These are phyloP conservation scores for Thymelicus acteon DNA, from an alignment of 2,888 invertebrate genomes.

Conservation along the genomic window DNA sequence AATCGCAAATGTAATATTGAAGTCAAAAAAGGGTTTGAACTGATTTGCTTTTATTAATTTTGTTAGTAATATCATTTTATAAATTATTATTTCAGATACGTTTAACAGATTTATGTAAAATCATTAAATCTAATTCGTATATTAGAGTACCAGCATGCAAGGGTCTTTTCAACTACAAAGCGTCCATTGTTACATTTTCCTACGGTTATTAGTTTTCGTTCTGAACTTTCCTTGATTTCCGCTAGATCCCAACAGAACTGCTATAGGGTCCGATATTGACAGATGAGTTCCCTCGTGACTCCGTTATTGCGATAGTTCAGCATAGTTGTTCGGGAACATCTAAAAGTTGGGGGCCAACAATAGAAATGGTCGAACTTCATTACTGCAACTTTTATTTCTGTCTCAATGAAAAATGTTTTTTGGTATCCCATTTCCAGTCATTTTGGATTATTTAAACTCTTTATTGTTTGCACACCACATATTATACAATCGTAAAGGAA, in stretches of 20 bases:
- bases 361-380: conserved; percentile 20
- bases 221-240: conserved; percentile 21
- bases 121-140: background rate
- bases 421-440: background rate
- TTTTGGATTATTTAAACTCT: background rate
- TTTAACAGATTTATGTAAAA: too few species aligned
- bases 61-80: too few species aligned
- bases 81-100: too few species aligned
- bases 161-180: background rate
- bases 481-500: too few species aligned
- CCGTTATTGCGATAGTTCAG: conserved; percentile 35
- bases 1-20: too few species aligned
- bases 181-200: conserved; percentile 3
- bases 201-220: conserved; percentile 9
- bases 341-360: conserved; percentile 23
- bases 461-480: too few species aligned
- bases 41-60: too few species aligned
- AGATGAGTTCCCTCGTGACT: conserved; percentile 18
- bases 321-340: conserved; percentile 22
- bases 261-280: conserved; percentile 26
- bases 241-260: conserved; percentile 3
- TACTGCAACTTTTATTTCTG: conserved; percentile 16
- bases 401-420: background rate
- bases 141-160: background rate
- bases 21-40: too few species aligned